Conservation (phyloP, 2,888 invertebrate genomes). For the Encarsia formosa region DNA sequence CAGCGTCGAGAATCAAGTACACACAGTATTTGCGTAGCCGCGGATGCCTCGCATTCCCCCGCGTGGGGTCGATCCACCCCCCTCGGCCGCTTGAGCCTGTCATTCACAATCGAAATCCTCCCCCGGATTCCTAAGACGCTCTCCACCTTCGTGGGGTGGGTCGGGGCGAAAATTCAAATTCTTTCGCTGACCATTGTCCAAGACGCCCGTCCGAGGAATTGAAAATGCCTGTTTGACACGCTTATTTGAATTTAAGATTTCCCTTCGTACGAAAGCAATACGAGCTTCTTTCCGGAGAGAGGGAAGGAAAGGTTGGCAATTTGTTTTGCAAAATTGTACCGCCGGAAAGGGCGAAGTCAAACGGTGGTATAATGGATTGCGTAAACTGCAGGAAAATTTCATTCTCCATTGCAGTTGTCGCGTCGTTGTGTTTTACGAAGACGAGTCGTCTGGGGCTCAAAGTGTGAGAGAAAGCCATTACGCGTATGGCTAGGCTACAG, state of each 20-base stretch:
- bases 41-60: conserved; percentile 44
- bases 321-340: too few species aligned
- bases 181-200: conserved; percentile 42
- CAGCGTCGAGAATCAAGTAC: conserved; percentile 39
- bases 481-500: conserved; percentile 37
- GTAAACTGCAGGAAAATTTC: conserved; percentile 16
- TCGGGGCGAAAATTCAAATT: conserved; percentile 41
- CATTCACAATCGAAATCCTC: conserved; percentile 49
- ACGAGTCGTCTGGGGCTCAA: conserved; percentile 17
- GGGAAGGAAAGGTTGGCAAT: too few species aligned
- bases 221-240: conserved; percentile 49
- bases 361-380: too few species aligned
- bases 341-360: too few species aligned
- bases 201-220: conserved; percentile 36
- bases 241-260: too few species aligned
- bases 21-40: conserved; percentile 42
- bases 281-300: too few species aligned
- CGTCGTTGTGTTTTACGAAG: conserved; percentile 24
- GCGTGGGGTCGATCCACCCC: conserved; percentile 15
- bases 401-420: conserved; percentile 24
- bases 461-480: conserved; percentile 36
- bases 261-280: too few species aligned
- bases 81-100: conserved; percentile 34
- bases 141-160: conserved; percentile 12
- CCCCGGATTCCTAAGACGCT: conserved; percentile 48